Base-by-base conservation (phyloP, 35 echinoderm and acorn worm genomes). In the Patiria miniata region DNA sequence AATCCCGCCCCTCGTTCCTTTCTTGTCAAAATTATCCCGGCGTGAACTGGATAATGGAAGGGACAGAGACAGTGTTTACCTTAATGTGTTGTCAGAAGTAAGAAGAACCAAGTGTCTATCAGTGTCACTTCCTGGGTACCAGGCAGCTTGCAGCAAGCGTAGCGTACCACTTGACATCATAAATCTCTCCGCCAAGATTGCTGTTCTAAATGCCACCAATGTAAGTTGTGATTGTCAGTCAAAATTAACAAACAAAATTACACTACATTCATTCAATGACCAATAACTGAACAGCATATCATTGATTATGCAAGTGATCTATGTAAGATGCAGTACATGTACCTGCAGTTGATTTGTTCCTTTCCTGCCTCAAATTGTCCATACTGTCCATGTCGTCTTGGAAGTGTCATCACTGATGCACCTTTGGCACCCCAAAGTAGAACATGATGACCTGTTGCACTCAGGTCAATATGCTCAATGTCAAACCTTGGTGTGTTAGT, bases 321-420 rank as follows among this genome's bases (percentile, higher is more conserved):
- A 28, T 23, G n/a, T 8, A 69, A 3, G 4, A 5, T 6, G 33
- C 61, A 69, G 33, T 7, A 7, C 8, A 7, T 6, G 84, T 32
- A 99, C 96, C 93, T 94, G 82, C 96, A 99, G 69, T 92, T 99
- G 28, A 95, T 99, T 68, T 33, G 80, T 52, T 29, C 69, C 86
- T 99, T 94, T 47, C 92, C 96, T 54, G 86, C 93, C 68, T 95
- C 89, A 83, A 90, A 99, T 53, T 88, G 82, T 61, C 81, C 93
- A 92, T 92, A 78, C 60, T 93, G 94, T 22, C 96, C 96, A 29
- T 91, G 86, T 40, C 89, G 91, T 58, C 90, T 21, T 1, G 96
- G 96, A 21, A 99, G 77, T 17, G 81, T 82, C 37, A 99, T 61
- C 2, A 99, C 89, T 39, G 83, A 87, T 22, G 89, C 93, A 34